Evolutionary conservation across 2,888 invertebrate species (phyloP).

Genomic region (Agonopterix subpropinquella): DNA sequence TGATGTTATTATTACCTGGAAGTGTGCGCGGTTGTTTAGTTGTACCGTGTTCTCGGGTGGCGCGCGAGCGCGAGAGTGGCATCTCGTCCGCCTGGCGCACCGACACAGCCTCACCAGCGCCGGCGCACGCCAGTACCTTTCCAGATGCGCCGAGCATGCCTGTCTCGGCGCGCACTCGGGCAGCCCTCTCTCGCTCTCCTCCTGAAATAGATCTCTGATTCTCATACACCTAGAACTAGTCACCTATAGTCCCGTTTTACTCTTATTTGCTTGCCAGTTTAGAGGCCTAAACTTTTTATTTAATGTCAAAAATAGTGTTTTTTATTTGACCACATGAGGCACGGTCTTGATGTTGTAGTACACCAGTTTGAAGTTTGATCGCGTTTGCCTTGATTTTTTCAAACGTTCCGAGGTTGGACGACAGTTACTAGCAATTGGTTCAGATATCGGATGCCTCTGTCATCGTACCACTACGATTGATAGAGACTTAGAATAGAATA

Average conservation of each 20-base stretch:
- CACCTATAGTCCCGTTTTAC: background rate
- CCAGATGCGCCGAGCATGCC: slow-evolving; percentile 73
- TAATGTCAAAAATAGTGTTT: too few relatives aligned
- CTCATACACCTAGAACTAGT: background rate
- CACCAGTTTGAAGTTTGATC: too few relatives aligned
- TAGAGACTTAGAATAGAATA: too few relatives aligned
- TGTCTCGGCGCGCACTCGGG: slow-evolving; percentile 60
- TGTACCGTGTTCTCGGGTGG: slow-evolving; percentile 36
- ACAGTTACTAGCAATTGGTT: too few relatives aligned
- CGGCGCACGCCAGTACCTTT: slow-evolving; percentile 74
- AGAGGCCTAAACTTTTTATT: too few relatives aligned
- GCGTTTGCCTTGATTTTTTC: too few relatives aligned
- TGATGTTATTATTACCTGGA: slow-evolving; percentile 63
- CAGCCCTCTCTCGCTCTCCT: slow-evolving; percentile 77
- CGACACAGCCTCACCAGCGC: slow-evolving; percentile 78
- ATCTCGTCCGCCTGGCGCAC: slow-evolving; percentile 68
- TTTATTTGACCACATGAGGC: too few relatives aligned
- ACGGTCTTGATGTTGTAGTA: too few relatives aligned
- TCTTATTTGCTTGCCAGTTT: too few relatives aligned
- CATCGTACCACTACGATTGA: too few relatives aligned
- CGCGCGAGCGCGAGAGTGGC: slow-evolving; percentile 40
- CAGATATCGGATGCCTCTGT: too few relatives aligned
- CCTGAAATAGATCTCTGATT: slow-evolving; percentile 37
- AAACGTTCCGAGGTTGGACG: too few relatives aligned
- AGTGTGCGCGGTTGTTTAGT: slow-evolving; percentile 75